Evolutionary conservation across 2,113 vertebrate species (phyloP).

Genomic region (Leucosticte australis): DNA sequence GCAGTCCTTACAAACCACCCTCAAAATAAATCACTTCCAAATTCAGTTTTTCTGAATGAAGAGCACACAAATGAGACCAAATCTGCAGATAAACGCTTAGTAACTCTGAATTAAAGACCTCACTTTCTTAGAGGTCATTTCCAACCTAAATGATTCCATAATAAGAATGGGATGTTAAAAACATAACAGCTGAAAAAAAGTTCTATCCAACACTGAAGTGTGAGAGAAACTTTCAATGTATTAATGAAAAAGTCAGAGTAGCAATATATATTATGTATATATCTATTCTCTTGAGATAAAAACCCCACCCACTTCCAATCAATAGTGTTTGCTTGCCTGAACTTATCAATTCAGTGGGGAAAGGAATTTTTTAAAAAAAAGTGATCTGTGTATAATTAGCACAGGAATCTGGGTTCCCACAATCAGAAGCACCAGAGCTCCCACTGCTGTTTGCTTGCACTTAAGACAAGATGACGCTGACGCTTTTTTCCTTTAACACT

Average conservation of each 20-base stretch:
- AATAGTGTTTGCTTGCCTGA: neutral
- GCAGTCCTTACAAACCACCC: neutral
- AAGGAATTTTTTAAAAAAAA: neutral
- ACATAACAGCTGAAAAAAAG: neutral
- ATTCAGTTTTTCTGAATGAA: neutral
- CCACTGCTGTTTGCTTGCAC: slow-evolving; percentile 35
- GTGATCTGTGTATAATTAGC: neutral
- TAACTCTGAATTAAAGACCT: neutral
- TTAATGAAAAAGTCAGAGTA: neutral
- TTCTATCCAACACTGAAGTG: neutral
- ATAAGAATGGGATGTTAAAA: neutral
- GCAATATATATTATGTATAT: neutral
- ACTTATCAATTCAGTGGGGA: neutral
- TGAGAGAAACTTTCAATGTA: neutral
- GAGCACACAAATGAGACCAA: neutral
- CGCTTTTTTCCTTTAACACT: slow-evolving; percentile 43
- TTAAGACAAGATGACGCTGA: slow-evolving; percentile 64
- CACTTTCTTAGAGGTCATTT: neutral
- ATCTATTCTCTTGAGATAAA: neutral
- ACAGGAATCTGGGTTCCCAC: neutral
- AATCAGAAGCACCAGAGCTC: slow-evolving; percentile 47
- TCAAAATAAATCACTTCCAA: neutral
- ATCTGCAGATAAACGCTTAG: neutral
- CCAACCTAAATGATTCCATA: neutral
- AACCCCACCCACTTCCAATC: neutral